Conservation (phyloP, 2,797 vertebrate genomes). For the Trachops cirrhosus region DNA sequence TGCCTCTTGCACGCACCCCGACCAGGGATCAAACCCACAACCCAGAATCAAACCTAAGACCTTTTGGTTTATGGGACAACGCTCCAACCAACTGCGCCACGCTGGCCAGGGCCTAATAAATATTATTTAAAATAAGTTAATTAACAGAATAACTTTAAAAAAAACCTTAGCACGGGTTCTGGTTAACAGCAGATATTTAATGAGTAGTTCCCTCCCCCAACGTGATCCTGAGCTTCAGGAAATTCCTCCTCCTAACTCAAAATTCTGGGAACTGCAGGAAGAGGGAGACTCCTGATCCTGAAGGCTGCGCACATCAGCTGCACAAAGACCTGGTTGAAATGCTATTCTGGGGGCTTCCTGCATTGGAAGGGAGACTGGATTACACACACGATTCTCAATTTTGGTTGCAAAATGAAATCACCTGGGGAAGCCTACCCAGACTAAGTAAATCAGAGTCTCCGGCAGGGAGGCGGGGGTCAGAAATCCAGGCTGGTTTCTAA, state of each 20-base stretch:
- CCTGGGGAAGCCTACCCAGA: background rate
- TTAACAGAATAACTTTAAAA: background rate
- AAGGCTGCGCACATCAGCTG: background rate
- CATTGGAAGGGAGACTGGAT: background rate
- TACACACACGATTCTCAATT: background rate
- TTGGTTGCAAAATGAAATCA: slow-evolving; percentile 8
- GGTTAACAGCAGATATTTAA: background rate
- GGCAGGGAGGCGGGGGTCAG: background rate
- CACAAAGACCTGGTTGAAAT: background rate
- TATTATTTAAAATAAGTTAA: slow-evolving; percentile 43
- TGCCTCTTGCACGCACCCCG: background rate
- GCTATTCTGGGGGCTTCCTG: background rate
- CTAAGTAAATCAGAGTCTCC: background rate
- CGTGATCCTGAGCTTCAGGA: background rate
- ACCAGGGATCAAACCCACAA: background rate
- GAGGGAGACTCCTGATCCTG: background rate
- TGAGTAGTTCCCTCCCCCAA: background rate
- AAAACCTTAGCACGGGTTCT: background rate
- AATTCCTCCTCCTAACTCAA: slow-evolving; percentile 9
- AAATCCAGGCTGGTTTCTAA: background rate
- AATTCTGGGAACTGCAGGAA: background rate
- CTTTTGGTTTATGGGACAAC: background rate
- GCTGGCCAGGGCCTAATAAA: background rate
- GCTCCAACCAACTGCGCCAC: background rate
- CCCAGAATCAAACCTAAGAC: background rate